Percentiles rank a stretch among this genome's conserved stretches.
These are phyloP conservation scores for Eulemur coronatus DNA, from an alignment of 2,797 vertebrate species.

Conservation along the genomic window DNA sequence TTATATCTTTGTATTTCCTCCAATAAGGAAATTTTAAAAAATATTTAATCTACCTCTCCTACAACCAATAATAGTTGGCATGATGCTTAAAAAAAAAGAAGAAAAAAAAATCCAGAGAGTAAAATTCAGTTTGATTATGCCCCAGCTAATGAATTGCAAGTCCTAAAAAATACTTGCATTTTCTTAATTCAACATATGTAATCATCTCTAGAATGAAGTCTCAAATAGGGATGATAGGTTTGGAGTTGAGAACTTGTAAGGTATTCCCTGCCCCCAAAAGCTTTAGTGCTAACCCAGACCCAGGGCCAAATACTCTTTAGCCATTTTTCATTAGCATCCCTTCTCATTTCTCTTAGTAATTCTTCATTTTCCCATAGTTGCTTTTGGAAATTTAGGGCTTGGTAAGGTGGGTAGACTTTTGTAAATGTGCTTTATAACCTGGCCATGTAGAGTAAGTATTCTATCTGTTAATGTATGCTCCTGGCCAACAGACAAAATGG, in stretches of 20 bases:
- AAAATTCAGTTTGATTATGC: not conserved
- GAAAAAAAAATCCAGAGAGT: not conserved
- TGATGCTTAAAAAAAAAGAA: not conserved
- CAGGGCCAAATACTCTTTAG: not conserved
- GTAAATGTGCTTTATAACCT: not conserved
- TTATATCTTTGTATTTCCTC: slow-evolving; percentile 48
- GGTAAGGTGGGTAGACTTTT: not conserved
- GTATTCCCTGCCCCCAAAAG: not conserved
- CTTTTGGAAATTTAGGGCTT: slow-evolving; percentile 26
- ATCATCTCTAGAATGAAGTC: not conserved
- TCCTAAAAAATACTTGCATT: slow-evolving; percentile 19
- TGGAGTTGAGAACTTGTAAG: not conserved
- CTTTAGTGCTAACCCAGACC: not conserved
- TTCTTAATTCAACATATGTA: not conserved
- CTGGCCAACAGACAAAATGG: not conserved
- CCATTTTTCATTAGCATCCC: not conserved
- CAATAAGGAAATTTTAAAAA: not conserved
- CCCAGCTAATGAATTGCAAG: slow-evolving; percentile 8
- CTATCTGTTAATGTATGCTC: not conserved
- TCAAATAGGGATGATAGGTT: not conserved
- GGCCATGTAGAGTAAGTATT: not conserved
- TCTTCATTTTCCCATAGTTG: not conserved
- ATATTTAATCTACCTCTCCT: slow-evolving; percentile 23
- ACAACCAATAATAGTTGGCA: not conserved
- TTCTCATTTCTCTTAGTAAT: slow-evolving; percentile 26